Base-by-base conservation (phyloP, 2,888 invertebrate species). In the Tetragonisca angustula region DNA sequence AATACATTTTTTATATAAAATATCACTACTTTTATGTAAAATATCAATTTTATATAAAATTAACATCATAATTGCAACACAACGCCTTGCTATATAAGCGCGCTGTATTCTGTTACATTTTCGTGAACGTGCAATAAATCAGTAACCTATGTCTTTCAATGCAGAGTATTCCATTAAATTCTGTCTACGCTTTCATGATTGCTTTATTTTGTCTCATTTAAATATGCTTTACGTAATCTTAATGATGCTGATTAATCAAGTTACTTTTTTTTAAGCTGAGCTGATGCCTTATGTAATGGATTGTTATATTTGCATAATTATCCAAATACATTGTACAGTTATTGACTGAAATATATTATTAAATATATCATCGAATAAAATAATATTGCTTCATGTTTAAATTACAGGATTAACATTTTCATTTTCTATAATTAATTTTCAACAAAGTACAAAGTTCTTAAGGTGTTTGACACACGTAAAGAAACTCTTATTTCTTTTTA, bases 141-240 rank as follows among this genome's bases (percentile, higher is more conserved):
- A 61, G 50, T 11, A 11, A 32, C 59, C 49, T 69, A 59, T 50
- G 50, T 50, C 50, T 32, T 67, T 69, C 68, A 69, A 61, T 61
- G n/a, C 69, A 24, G 62, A 52, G 62, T 76, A 62, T 52, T 76
- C 62, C 70, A 70, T 76, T 76, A 62, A 70, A 76, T 76, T 50
- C 76, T 62, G 70, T 62, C 61, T 52, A 70, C 61, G 32, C 43
- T 69, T 59, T n/a, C 15, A 17, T 52, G 61, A 69, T 76, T 76
- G 62, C 76, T 62, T 52, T 27, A 70, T 70, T 61, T 52, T 32
- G 36, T 52, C 70, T 52, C 50, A 52, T 61, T 76, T 76, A 70
- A 62, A 50, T 24, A 27, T 62, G 52, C 36, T 52, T 76, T 62
- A 21, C 70, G 62, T 50, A 76, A 76, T 49, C 36, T 61, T 62